A percentile compares a stretch with the other conserved stretches of the same genome.
These are phyloP conservation scores for Premnoplex brunnescens DNA, from an alignment of 2,797 vertebrate species.

Conservation along the genomic window DNA sequence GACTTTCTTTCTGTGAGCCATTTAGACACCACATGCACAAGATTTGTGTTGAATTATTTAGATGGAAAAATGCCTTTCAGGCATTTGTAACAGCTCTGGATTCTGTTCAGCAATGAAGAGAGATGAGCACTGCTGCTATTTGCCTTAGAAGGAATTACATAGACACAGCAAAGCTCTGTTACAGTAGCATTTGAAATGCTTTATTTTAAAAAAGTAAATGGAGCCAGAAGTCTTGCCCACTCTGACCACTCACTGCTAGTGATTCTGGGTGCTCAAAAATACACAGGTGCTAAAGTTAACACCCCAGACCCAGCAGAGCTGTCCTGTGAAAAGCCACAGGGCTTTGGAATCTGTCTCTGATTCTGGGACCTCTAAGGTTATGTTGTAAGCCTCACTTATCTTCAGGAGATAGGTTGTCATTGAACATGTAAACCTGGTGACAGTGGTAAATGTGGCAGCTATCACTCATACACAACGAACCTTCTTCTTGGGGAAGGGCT, in stretches of 20 bases:
- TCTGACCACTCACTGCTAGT: background rate
- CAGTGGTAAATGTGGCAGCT: background rate
- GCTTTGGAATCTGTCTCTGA: background rate
- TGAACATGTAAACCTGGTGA: background rate
- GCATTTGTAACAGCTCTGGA: background rate
- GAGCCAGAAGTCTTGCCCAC: background rate
- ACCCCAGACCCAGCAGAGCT: background rate
- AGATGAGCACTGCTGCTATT: background rate
- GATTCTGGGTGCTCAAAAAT: background rate
- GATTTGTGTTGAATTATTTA: constrained; percentile 38
- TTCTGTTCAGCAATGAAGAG: background rate
- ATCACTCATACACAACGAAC: background rate
- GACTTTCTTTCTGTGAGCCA: background rate
- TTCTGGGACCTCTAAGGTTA: background rate
- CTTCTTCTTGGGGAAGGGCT: background rate
- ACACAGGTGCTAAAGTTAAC: background rate
- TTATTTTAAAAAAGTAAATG: background rate
- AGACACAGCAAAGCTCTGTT: background rate
- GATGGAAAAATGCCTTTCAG: constrained; percentile 4
- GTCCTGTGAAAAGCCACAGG: background rate
- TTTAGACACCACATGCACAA: background rate
- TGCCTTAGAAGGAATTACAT: constrained; percentile 27
- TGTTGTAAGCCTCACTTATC: background rate
- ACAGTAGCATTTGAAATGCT: background rate
- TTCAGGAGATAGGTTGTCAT: background rate